phyloP scores from a whole-genome alignment of 1,140 invertebrate species.

The Lepidurus apus region DNA sequence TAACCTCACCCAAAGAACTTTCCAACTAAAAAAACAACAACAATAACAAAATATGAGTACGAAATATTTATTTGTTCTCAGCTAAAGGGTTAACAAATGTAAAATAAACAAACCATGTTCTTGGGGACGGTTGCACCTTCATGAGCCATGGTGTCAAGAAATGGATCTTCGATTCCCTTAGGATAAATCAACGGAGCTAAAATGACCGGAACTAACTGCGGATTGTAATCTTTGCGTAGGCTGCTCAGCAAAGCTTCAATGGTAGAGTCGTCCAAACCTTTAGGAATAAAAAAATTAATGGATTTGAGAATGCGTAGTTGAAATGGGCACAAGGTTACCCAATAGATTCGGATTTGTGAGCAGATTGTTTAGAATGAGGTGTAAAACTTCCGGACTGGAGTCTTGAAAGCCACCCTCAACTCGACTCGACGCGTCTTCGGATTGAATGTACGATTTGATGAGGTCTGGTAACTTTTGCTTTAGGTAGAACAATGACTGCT shows the following conservation, averaged over 20 bases:
- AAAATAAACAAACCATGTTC: conserved; percentile 52
- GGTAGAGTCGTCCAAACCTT: conserved; percentile 58
- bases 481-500: conserved; percentile 67
- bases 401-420: conserved; percentile 76
- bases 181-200: conserved; percentile 80
- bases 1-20: conserved; percentile 57
- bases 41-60: neutral
- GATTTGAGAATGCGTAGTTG: neutral
- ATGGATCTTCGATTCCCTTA: conserved; percentile 61
- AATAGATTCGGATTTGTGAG: conserved; percentile 50
- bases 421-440: conserved; percentile 44
- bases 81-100: neutral
- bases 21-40: conserved; percentile 39
- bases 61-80: too few species aligned
- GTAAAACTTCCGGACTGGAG: conserved; percentile 77
- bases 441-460: conserved; percentile 74
- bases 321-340: conserved; percentile 41
- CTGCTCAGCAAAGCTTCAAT: conserved; percentile 73
- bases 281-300: conserved; percentile 43
- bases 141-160: conserved; percentile 53
- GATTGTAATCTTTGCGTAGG: conserved; percentile 77
- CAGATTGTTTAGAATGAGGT: conserved; percentile 65
- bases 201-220: conserved; percentile 77
- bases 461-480: conserved; percentile 75
- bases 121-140: conserved; percentile 53